Base-by-base conservation (phyloP, 2,113 vertebrate species). In the Pterocles orientalis region DNA sequence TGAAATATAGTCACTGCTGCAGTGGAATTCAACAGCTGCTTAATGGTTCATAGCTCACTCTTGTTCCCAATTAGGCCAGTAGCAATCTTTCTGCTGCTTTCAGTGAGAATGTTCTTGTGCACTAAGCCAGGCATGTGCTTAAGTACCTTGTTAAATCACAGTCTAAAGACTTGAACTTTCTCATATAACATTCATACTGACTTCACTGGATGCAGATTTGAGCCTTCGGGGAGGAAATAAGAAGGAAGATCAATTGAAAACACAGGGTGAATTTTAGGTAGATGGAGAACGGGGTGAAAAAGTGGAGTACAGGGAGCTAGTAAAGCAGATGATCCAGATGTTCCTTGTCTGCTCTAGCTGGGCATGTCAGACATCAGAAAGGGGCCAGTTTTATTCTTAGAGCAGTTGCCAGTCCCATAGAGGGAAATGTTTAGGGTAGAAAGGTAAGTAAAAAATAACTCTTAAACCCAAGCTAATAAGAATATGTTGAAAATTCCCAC, bases 91-190 rank as follows among this genome's bases (percentile, higher is more conserved):
- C 81, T 92, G 56, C 56, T 48, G 53, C 73, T 89, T 91, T 72
- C 86, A 72, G 1, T 78, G 72, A 60, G 88, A 86, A 91, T n/a
- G 72, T 83, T 96, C 88, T 84, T 60, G 53, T 79, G 65, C 1
- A 7, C 28, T 92, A 94, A 91, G 83, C 83, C 76, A 88, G 77
- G 57, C 80, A 83, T 92, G 72, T 69, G 56, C 69, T 92, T 93
- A 94, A 91, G 64, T 88, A 91, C 48, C 92, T 95, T 94, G 68
- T 95, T 93, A 94, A 96, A 94, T 86, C 82, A 86, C 72, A 92
- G 57, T 91, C 86, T 93, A 90, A 96, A 86, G 82, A 76, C 48
- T 92, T 72, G 53, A 84, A 88, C 79, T 88, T 96, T 84, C 94
- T 93, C 86, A 79, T 92, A 57, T 66, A 90, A 61, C 76, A 82